These are phyloP conservation scores for Misgurnus anguillicaudatus DNA, from an alignment of 2,113 vertebrate species.

Conservation along the genomic window DNA sequence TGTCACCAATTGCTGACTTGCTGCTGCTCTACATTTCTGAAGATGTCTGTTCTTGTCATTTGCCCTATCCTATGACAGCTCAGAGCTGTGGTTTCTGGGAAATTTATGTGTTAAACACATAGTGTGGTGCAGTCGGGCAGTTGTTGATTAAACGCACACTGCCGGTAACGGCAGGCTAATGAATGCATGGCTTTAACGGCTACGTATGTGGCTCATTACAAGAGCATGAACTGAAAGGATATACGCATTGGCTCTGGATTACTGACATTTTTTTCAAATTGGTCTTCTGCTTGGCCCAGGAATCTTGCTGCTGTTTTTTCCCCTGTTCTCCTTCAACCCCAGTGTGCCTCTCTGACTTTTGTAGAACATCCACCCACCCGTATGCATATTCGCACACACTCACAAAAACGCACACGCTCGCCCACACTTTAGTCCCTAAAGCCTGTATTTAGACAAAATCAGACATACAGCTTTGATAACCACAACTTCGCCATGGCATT, in stretches of 20 bases:
- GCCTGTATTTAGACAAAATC: slow-evolving; percentile 59
- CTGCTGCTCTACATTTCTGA: slow-evolving; percentile 10
- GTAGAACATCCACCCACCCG: slow-evolving; percentile 41
- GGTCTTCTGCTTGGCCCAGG: slow-evolving; percentile 46
- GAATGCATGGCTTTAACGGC: slow-evolving; percentile 51
- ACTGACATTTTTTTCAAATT: slow-evolving; percentile 66
- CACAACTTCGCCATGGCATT: slow-evolving; percentile 47
- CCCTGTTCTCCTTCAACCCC: slow-evolving; percentile 27
- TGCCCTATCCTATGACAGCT: slow-evolving; percentile 6
- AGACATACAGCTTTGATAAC: slow-evolving; percentile 55
- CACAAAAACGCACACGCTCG: slow-evolving; percentile 42
- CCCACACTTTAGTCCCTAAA: slow-evolving; percentile 49
- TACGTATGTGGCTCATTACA: slow-evolving; percentile 53
- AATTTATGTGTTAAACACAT: slow-evolving; percentile 38
- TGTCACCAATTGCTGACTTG: slow-evolving; percentile 1
- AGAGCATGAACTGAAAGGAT: slow-evolving; percentile 61
- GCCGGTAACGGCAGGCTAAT: slow-evolving; percentile 56
- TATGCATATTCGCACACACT: slow-evolving; percentile 24
- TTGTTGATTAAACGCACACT: slow-evolving; percentile 56
- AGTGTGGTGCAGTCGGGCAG: slow-evolving; percentile 21
- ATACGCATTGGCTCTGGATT: slow-evolving; percentile 59
- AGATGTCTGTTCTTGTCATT: slow-evolving; percentile 25
- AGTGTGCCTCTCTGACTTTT: slow-evolving; percentile 46
- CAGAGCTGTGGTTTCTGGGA: slow-evolving; percentile 12
- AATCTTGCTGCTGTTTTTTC: slow-evolving; percentile 55